These are phyloP conservation scores for Cryptocephalus moraei DNA, from an alignment of 2,888 invertebrate genomes.

Conservation along the genomic window DNA sequence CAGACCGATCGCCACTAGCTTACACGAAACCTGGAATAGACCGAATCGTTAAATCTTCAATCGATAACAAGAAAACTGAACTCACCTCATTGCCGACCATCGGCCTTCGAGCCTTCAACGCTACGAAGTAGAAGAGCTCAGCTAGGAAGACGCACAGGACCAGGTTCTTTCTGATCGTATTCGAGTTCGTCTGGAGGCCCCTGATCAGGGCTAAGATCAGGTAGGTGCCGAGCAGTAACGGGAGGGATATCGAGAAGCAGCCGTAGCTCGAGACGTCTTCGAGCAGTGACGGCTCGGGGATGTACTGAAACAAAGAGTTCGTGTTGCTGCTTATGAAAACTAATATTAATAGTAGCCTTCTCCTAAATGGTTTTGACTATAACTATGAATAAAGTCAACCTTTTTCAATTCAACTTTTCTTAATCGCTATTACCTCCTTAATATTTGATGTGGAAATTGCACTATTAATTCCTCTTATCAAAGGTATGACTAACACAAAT, in stretches of 20 bases:
- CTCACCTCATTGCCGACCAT: constrained; percentile 72
- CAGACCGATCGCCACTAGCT: constrained; percentile 78
- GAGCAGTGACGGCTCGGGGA: constrained; percentile 75
- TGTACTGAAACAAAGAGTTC: constrained; percentile 45
- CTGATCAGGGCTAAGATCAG: constrained; percentile 71
- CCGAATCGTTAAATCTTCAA: neutral
- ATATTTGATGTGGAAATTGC: too few species aligned
- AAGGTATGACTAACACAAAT: too few species aligned
- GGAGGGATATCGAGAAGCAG: constrained; percentile 74
- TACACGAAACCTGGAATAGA: constrained; percentile 63
- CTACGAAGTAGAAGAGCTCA: constrained; percentile 76
- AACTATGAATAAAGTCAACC: too few species aligned
- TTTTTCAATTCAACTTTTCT: too few species aligned
- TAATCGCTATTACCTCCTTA: too few species aligned
- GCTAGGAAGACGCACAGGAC: constrained; percentile 84
- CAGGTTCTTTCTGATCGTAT: constrained; percentile 87
- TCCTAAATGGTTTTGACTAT: too few species aligned
- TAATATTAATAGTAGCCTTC: too few species aligned
- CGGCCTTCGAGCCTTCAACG: constrained; percentile 72
- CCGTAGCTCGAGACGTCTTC: constrained; percentile 85
- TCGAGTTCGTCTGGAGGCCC: constrained; percentile 79
- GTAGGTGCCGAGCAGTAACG: constrained; percentile 68
- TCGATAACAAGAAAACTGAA: constrained; percentile 1
- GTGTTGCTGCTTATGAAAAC: neutral
- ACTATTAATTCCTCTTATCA: too few species aligned